These are phyloP conservation scores for Podarcis muralis DNA, from an alignment of 2,113 vertebrate species.

Conservation along the genomic window DNA sequence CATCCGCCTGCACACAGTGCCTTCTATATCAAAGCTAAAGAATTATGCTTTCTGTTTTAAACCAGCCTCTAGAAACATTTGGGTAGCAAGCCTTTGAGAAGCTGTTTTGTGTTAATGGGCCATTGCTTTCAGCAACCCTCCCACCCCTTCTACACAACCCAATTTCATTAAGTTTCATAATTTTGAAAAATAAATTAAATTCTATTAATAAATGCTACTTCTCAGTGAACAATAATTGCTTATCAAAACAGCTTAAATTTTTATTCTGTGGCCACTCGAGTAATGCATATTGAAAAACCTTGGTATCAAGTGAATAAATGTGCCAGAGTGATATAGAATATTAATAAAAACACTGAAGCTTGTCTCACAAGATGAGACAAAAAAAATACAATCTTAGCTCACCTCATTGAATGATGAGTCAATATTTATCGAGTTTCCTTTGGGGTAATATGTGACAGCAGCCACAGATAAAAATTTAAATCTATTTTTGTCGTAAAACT, in stretches of 20 bases:
- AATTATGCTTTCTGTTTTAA: not conserved
- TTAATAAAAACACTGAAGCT: slow-evolving; percentile 57
- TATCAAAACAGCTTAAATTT: slow-evolving; percentile 46
- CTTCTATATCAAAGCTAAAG: not conserved
- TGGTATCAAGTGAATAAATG: slow-evolving; percentile 43
- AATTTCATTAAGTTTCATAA: slow-evolving; percentile 3
- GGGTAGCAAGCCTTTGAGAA: not conserved
- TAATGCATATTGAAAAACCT: slow-evolving; percentile 44
- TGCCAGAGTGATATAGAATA: slow-evolving; percentile 39
- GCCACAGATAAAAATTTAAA: slow-evolving; percentile 42
- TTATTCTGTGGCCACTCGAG: slow-evolving; percentile 3
- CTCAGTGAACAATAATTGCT: slow-evolving; percentile 12
- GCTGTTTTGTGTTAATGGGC: not conserved
- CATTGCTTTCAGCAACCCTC: not conserved
- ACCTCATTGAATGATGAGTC: slow-evolving; percentile 39
- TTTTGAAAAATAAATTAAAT: slow-evolving; percentile 6
- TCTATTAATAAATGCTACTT: slow-evolving; percentile 22
- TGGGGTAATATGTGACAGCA: slow-evolving; percentile 34
- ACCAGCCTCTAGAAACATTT: not conserved
- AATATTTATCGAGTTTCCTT: slow-evolving; percentile 40
- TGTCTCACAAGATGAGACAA: slow-evolving; percentile 34
- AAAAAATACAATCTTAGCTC: slow-evolving; percentile 43
- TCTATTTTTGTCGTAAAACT: slow-evolving; percentile 40
- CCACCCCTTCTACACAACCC: too few relatives aligned
- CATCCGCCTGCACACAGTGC: not conserved